A percentile compares a stretch with the other conserved stretches of the same genome.
phyloP scores from a whole-genome alignment of 1,140 invertebrate species.

The Schlechtendalia chinensis region DNA sequence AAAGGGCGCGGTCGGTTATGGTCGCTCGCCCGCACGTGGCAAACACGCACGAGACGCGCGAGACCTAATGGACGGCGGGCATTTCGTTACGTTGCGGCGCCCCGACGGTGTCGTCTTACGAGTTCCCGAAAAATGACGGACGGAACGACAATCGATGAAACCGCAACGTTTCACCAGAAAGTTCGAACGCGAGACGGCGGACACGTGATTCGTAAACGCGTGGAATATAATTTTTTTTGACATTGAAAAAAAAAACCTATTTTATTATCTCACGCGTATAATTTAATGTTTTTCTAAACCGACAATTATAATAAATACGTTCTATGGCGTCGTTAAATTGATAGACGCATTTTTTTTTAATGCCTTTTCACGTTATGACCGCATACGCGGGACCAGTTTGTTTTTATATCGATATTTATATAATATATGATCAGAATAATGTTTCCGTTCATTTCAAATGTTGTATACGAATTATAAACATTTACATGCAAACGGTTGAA shows the following conservation, averaged over 20 bases:
- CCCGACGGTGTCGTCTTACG: background rate
- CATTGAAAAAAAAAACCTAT: background rate
- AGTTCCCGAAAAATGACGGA: too few species aligned
- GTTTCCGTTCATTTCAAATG: background rate
- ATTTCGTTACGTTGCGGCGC: background rate
- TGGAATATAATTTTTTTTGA: background rate
- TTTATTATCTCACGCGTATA: too few species aligned
- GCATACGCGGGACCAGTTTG: background rate
- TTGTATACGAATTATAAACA: background rate
- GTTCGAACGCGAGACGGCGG: too few species aligned
- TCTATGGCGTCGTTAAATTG: too few species aligned
- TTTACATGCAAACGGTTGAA: background rate
- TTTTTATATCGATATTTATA: constrained; percentile 2
- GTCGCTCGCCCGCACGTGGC: background rate
- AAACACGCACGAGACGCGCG: background rate
- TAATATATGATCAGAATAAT: background rate
- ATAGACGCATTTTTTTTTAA: too few species aligned
- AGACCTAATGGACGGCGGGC: background rate
- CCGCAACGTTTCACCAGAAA: too few species aligned
- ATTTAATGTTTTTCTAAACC: too few species aligned
- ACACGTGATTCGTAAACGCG: background rate
- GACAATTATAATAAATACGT: too few species aligned
- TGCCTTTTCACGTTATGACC: background rate
- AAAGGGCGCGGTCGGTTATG: background rate
- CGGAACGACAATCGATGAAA: too few species aligned